These are phyloP conservation scores for Engystomops pustulosus DNA, from an alignment of 2,113 vertebrate genomes.

Conservation along the genomic window DNA sequence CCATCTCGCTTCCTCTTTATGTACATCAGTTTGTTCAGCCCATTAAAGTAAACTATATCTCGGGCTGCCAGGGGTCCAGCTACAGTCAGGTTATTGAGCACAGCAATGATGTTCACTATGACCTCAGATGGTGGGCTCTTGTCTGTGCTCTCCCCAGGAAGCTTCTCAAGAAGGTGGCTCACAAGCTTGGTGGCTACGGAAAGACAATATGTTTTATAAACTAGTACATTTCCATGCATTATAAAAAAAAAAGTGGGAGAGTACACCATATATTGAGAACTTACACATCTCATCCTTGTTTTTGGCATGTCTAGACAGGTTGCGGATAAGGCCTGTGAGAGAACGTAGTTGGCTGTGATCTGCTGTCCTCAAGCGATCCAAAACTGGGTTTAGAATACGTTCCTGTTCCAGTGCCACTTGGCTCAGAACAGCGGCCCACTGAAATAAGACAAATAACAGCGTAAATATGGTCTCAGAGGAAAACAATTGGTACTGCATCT, in stretches of 20 bases:
- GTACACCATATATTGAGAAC: slow-evolving; percentile 63
- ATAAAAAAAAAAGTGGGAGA: neutral
- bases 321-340: slow-evolving; percentile 89
- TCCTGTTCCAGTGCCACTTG: slow-evolving; percentile 89
- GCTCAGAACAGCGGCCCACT: slow-evolving; percentile 91
- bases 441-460: neutral
- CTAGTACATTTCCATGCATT: neutral
- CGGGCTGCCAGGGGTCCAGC: slow-evolving; percentile 86
- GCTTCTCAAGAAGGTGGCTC: slow-evolving; percentile 85
- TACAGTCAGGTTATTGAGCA: slow-evolving; percentile 91
- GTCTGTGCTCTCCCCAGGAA: slow-evolving; percentile 80
- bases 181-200: slow-evolving; percentile 87
- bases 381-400: slow-evolving; percentile 85
- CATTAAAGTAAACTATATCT: slow-evolving; percentile 88
- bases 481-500: neutral
- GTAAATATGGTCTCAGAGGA: neutral
- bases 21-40: slow-evolving; percentile 88
- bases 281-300: slow-evolving; percentile 92
- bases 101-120: slow-evolving; percentile 88
- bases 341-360: slow-evolving; percentile 86
- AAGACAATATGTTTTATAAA: neutral
- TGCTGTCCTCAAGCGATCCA: slow-evolving; percentile 83
- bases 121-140: slow-evolving; percentile 80
- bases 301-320: slow-evolving; percentile 83
- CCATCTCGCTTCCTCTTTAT: slow-evolving; percentile 89